Conservation (phyloP, 1,140 invertebrate species). For the Drosophila subobscura region DNA sequence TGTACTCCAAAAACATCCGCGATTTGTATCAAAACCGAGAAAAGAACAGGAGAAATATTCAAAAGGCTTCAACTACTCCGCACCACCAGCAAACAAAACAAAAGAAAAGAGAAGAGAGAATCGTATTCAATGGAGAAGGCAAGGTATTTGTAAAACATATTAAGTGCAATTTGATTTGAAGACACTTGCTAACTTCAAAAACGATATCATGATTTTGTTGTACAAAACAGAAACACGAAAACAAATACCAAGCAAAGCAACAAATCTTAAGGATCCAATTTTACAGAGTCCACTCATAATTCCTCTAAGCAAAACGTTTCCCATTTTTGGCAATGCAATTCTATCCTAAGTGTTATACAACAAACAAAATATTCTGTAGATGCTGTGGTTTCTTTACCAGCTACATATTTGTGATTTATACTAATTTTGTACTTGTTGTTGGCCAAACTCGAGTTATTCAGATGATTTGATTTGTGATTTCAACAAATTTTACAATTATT, state of each 20-base stretch:
- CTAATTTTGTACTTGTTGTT: slow-evolving; percentile 52
- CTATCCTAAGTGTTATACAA: slow-evolving; percentile 46
- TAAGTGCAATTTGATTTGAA: slow-evolving; percentile 44
- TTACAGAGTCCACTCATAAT: slow-evolving; percentile 38
- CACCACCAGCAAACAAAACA: slow-evolving; percentile 41
- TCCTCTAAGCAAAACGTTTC: slow-evolving; percentile 22
- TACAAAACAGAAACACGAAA: slow-evolving; percentile 6
- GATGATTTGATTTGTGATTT: slow-evolving; percentile 21
- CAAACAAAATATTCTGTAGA: slow-evolving; percentile 22
- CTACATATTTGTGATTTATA: slow-evolving; percentile 33
- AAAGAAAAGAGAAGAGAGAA: slow-evolving; percentile 8
- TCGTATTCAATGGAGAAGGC: slow-evolving; percentile 7
- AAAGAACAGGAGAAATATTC: slow-evolving; percentile 9
- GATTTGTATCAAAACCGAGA: slow-evolving; percentile 12
- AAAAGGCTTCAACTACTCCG: slow-evolving; percentile 64
- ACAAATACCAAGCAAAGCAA: slow-evolving; percentile 5
- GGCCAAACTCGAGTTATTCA: slow-evolving; percentile 13
- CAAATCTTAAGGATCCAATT: slow-evolving; percentile 41
- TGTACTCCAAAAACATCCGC: neutral
- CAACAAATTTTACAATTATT: slow-evolving; percentile 43
- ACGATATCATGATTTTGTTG: slow-evolving; percentile 36
- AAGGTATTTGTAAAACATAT: slow-evolving; percentile 38
- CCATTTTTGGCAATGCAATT: slow-evolving; percentile 39
- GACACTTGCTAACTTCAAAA: slow-evolving; percentile 20
- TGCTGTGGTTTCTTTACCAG: slow-evolving; percentile 36